phyloP scores from a whole-genome alignment of 2,797 vertebrate genomes.

The Menidia menidia region DNA sequence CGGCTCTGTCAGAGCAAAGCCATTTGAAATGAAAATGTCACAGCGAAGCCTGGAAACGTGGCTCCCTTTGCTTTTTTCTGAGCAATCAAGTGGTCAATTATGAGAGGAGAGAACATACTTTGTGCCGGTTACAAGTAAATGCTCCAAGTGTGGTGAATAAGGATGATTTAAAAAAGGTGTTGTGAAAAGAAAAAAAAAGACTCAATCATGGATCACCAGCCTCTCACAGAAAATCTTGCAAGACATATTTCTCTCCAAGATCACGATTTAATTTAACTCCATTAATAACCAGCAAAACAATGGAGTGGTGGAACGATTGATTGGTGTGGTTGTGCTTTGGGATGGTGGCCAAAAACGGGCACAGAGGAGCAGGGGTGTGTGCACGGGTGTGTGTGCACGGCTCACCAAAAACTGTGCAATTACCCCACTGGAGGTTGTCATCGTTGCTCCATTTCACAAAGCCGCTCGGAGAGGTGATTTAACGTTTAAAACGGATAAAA shows the following conservation, averaged over 20 bases:
- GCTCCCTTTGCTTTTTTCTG: not conserved
- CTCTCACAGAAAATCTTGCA: constrained; percentile 3
- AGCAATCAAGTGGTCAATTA: not conserved
- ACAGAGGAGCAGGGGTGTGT: constrained; percentile 12
- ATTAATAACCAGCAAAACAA: constrained; percentile 17
- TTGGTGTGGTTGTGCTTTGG: constrained; percentile 7
- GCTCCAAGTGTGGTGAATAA: not conserved
- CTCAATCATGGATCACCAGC: not conserved
- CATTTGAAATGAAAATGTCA: constrained; percentile 4
- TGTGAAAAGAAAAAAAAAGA: not conserved
- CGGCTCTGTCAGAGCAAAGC: not conserved
- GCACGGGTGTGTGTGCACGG: constrained; percentile 6
- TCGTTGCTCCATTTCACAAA: not conserved
- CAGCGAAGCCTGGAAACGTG: not conserved
- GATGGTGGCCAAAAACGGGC: not conserved
- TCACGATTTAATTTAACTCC: constrained; percentile 14
- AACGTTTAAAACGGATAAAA: not conserved
- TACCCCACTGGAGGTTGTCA: not conserved
- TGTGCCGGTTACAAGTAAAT: not conserved
- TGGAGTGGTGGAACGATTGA: constrained; percentile 28
- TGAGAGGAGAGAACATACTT: not conserved
- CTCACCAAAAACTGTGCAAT: not conserved
- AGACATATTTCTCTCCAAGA: not conserved
- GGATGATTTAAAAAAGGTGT: not conserved
- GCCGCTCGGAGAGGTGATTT: not conserved